A percentile compares a stretch with the other conserved stretches of the same genome.
These are phyloP conservation scores for Picathartes gymnocephalus DNA, from an alignment of 2,113 vertebrate genomes.

Conservation along the genomic window DNA sequence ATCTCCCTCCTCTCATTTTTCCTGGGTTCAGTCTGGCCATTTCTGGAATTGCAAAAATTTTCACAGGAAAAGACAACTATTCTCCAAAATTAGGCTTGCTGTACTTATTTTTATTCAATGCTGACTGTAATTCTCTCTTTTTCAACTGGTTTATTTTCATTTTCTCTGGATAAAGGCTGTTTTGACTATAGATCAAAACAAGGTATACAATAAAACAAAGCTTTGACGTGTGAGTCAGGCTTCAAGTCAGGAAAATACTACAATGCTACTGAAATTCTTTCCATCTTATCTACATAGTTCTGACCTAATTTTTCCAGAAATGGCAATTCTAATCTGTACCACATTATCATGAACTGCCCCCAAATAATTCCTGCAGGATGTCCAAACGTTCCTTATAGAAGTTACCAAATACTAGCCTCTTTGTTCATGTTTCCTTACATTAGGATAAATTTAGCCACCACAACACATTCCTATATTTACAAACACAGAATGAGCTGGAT, in stretches of 20 bases:
- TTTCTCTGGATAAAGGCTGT: constrained; percentile 20
- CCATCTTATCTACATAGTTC: constrained; percentile 52
- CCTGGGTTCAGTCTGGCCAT: neutral
- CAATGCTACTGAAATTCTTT: constrained; percentile 56
- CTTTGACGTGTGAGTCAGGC: constrained; percentile 15
- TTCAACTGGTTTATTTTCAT: constrained; percentile 30
- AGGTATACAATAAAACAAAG: constrained; percentile 54
- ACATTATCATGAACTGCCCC: neutral
- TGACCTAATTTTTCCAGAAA: constrained; percentile 59
- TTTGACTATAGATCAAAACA: constrained; percentile 46
- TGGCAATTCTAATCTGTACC: constrained; percentile 34
- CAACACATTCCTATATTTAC: constrained; percentile 22
- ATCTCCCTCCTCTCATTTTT: neutral
- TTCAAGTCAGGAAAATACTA: constrained; percentile 55
- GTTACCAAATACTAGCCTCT: constrained; percentile 21
- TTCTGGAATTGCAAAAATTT: neutral
- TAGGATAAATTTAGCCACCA: constrained; percentile 29
- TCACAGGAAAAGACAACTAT: neutral
- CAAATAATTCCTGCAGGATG: constrained; percentile 25
- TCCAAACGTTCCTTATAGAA: constrained; percentile 32
- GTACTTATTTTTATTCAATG: neutral
- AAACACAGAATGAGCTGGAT: neutral
- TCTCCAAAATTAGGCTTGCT: neutral
- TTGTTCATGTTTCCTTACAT: constrained; percentile 39
- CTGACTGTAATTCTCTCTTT: neutral